Percentiles rank a stretch among this genome's conserved stretches.
Conservation (phyloP, 1,140 invertebrate genomes). For the Sipha flava region DNA sequence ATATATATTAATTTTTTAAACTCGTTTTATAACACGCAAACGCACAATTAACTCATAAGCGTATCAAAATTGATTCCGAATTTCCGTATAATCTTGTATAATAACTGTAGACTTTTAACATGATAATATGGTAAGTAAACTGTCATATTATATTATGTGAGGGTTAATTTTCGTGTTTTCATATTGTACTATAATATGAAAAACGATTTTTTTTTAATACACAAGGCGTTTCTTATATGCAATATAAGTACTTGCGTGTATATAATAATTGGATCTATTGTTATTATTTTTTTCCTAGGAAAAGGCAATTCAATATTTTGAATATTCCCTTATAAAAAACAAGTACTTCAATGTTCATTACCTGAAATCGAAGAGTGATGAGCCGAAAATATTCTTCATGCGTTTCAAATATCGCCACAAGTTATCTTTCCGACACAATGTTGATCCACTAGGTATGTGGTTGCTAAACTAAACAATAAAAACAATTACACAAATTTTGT, state of each 20-base stretch:
- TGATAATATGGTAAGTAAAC: no score
- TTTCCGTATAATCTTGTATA: background rate
- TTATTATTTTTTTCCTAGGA: background rate
- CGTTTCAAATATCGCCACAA: constrained; percentile 66
- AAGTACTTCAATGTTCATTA: constrained; percentile 41
- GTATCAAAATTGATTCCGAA: no score
- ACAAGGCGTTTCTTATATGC: background rate
- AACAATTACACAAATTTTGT: background rate
- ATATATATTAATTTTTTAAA: no score
- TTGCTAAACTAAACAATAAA: constrained; percentile 58
- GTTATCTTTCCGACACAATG: constrained; percentile 72
- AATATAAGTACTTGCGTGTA: background rate
- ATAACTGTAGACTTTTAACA: background rate
- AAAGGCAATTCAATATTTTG: background rate
- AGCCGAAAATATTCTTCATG: constrained; percentile 71
- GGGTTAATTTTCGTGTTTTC: background rate
- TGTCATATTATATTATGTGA: no score
- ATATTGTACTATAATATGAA: background rate
- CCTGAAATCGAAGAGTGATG: constrained; percentile 70
- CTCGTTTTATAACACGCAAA: no score
- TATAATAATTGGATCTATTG: background rate
- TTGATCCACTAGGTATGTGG: constrained; percentile 71
- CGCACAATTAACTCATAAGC: no score
- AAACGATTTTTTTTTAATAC: background rate
- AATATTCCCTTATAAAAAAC: background rate